These are phyloP conservation scores for Drosophila subquinaria DNA, from an alignment of 2,888 invertebrate species.

Conservation along the genomic window DNA sequence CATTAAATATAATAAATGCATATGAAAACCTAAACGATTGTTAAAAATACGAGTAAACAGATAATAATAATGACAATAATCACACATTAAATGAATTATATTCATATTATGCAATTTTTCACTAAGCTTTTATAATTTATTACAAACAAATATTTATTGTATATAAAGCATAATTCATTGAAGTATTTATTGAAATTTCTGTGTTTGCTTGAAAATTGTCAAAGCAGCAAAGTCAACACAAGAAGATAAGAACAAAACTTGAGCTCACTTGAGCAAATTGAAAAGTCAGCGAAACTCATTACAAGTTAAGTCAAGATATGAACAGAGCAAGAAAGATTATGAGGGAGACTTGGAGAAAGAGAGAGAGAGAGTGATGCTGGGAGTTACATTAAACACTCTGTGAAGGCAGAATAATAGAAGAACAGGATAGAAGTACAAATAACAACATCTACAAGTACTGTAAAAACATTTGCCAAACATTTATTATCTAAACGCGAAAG, in stretches of 20 bases:
- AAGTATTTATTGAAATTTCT: constrained; percentile 7
- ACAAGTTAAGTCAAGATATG: constrained; percentile 24
- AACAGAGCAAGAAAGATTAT: not conserved
- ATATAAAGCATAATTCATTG: not conserved
- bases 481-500: constrained; percentile 69
- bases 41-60: not conserved
- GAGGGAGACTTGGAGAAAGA: not conserved
- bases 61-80: too few relatives aligned
- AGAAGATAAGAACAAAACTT: not conserved
- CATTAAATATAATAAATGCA: too few relatives aligned
- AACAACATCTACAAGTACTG: constrained; percentile 35
- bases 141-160: not conserved
- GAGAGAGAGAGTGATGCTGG: not conserved
- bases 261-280: constrained; percentile 23
- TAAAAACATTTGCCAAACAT: constrained; percentile 66
- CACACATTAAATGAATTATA: too few relatives aligned
- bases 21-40: too few relatives aligned
- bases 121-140: not conserved
- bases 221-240: constrained; percentile 15
- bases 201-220: constrained; percentile 11
- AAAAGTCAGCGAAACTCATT: constrained; percentile 29
- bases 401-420: constrained; percentile 28
- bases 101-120: not conserved
- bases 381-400: constrained; percentile 9
- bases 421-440: constrained; percentile 26